Evolutionary conservation across 2,797 vertebrate species (phyloP), one percentile per base, ranked within the genome.

Genomic region (Hapalemur alaotrensis): DNA sequence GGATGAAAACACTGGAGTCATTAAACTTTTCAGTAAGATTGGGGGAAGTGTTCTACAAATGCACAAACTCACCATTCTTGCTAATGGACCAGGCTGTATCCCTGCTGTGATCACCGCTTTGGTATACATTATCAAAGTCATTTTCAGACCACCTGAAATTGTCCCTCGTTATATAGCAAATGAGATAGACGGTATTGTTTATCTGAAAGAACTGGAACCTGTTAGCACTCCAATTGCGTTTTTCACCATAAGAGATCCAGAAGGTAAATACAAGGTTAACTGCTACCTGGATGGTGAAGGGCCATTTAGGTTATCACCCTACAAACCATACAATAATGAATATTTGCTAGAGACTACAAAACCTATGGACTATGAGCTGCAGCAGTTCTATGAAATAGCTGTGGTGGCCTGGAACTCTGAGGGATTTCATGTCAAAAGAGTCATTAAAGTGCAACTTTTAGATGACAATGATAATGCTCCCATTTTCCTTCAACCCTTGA

Each of bases 381-480:
- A 98, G 50, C 99, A 98, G 94, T 98, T 99, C 78, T 99, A 99
- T 73, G 99, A 99, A 97, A 98, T 99, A 90, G 98, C 99, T 0
- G 96, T 99, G 72, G 99, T 99, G 94, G 99, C 99, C 1, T 99
- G 98, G 97, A 99, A 99, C 95, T 96, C 98, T 0, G 98, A 98
- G 88, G 99, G 99, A 22, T 98, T 99, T 95, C 98, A 99, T n/a
- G 99, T 99, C 67, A 99, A 99, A 96, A 99, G 99, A n/a, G 95
- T 98, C 76, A 97, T 99, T 50, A 99, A 99, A 97, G 98, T 99
- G 73, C 99, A 99, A 52, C 97, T 99, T 95, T 82, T 99, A 97
- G 99, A 99, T 95, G 99, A 99, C 72, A 99, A 99, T 0, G 99
- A 99, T 93, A 99, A 99, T 35, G 98, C 99, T 0, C 99, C 99